A percentile compares a stretch with the other conserved stretches of the same genome.
Evolutionary conservation across 53 echinoderm and acorn worm species (phyloP).

Genomic region (Zoroaster sp.): DNA sequence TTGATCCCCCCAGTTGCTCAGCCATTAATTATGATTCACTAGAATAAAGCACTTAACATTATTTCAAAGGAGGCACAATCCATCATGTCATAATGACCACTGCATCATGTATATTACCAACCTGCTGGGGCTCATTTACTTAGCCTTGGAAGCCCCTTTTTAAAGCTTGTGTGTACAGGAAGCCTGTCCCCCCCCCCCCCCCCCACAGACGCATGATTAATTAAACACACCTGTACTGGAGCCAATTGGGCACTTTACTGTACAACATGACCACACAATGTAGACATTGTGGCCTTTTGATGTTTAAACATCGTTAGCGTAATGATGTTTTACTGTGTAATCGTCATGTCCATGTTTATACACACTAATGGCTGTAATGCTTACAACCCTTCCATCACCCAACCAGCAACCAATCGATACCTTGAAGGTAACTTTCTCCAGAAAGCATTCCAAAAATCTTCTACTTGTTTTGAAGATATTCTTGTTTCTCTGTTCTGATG

Average conservation of each 20-base stretch:
- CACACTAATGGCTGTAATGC: slow-evolving; percentile 5
- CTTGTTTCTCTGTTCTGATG: too few species aligned
- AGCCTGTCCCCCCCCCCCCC: neutral
- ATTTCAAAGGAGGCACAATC: neutral
- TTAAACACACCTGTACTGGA: neutral
- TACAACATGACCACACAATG: neutral
- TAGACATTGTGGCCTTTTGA: neutral
- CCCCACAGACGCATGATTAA: neutral
- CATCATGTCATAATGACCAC: neutral
- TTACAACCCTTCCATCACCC: too few species aligned
- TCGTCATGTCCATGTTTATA: neutral
- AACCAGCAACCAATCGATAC: too few species aligned
- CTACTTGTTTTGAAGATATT: too few species aligned
- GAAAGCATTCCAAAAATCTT: too few species aligned
- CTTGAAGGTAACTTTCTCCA: too few species aligned
- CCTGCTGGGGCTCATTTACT: neutral
- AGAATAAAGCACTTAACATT: too few species aligned
- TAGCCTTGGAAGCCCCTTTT: neutral
- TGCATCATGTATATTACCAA: neutral
- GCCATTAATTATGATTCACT: too few species aligned
- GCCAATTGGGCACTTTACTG: neutral
- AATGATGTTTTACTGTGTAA: neutral
- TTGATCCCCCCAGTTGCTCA: too few species aligned
- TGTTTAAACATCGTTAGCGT: slow-evolving; percentile 10
- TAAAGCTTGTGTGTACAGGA: neutral